Base-by-base conservation (phyloP, 1,140 invertebrate genomes). In the Melipona quadrifasciata region DNA sequence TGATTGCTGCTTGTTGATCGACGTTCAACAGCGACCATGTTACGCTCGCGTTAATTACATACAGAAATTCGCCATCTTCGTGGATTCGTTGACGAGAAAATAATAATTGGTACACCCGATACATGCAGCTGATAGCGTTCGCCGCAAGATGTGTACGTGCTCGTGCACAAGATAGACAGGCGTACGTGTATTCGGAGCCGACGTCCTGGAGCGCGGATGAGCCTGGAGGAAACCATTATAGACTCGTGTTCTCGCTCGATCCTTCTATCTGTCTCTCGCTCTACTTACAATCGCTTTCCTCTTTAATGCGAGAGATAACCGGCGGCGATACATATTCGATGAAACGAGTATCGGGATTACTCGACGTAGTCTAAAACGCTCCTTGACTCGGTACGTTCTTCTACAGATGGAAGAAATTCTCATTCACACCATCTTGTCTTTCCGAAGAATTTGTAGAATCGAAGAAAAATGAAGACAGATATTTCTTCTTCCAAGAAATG, bases 181-280 rank as follows among this genome's bases (percentile, higher is more conserved):
- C 67, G 84, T 85, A 81, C 88, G 84, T 67, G 17, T 80, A 86
- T 87, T 84, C n/a, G n/a, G 19, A 47, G 70, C 72, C 72, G 83
- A 74, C 83, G 80, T 91, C 79, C 72, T 84, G 87, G 82, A 80
- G 77, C 76, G 80, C 74, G 88, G 87, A 89, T 84, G 84, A 89
- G 87, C 89, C 90, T 80, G 55, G 81, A 91, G 91, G 92, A 92
- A 91, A 90, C 89, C 89, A 92, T 93, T 91, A 90, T 74, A 87
- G 84, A 85, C 82, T 88, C 47, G 47, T 73, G 84, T 85, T 82
- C 77, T 88, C 89, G 80, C 79, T 80, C 76, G 71, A 74, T 84
- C 77, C 78, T 76, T 58, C 77, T 55, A 67, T 74, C 21, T 58
- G 55, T 73, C 80, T 80, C 47, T 78, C 67, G 64, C 82, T 78